Percentiles rank a stretch among this genome's conserved stretches.
These are phyloP conservation scores for Hyles lineata DNA, from an alignment of 2,888 invertebrate species.

Conservation along the genomic window DNA sequence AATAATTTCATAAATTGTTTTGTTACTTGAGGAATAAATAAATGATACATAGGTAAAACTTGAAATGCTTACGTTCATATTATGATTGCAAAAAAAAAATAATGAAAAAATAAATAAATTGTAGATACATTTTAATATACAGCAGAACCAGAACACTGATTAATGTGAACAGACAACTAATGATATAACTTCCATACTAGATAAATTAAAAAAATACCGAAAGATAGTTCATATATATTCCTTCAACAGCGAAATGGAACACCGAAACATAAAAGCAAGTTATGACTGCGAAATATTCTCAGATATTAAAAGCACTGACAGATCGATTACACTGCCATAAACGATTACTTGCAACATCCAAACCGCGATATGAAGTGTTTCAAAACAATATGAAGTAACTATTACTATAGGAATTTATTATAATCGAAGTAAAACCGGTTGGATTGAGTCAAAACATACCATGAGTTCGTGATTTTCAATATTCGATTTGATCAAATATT, in stretches of 20 bases:
- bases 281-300: background rate
- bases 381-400: background rate
- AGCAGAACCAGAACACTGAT: too few species aligned
- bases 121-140: too few species aligned
- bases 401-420: background rate
- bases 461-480: background rate
- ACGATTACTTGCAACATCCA: background rate
- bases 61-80: too few species aligned
- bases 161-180: too few species aligned
- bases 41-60: too few species aligned
- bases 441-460: background rate
- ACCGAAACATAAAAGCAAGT: background rate
- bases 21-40: too few species aligned
- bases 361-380: background rate
- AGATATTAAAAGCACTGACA: background rate
- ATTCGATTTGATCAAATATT: background rate
- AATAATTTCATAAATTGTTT: too few species aligned
- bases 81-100: too few species aligned
- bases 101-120: too few species aligned
- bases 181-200: too few species aligned
- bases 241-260: background rate
- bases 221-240: background rate
- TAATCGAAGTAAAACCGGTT: background rate
- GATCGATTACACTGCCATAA: conserved; percentile 1
- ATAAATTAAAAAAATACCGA: too few species aligned